Conservation (phyloP, 1,140 invertebrate species). For the Bombus difficillimus region DNA sequence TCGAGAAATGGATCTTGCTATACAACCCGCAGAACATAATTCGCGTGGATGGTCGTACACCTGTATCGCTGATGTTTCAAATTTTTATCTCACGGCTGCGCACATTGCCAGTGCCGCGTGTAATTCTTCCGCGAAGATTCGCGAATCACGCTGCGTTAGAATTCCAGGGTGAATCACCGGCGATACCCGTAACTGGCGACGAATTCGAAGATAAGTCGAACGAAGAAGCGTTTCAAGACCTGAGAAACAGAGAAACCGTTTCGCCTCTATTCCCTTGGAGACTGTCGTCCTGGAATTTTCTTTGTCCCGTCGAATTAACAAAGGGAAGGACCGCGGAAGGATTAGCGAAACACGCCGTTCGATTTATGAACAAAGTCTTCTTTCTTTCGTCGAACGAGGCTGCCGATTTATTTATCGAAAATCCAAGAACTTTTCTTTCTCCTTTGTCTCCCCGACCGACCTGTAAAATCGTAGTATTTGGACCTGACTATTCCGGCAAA, state of each 20-base stretch:
- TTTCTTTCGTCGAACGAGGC: constrained; percentile 82
- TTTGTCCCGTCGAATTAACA: constrained; percentile 85
- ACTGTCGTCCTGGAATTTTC: constrained; percentile 83
- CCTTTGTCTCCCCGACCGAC: constrained; percentile 75
- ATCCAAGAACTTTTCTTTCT: constrained; percentile 84
- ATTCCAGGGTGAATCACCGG: constrained; percentile 32
- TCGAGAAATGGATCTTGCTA: constrained; percentile 81
- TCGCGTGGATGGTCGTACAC: constrained; percentile 83
- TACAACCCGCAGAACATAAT: constrained; percentile 83
- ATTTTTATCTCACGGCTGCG: constrained; percentile 79
- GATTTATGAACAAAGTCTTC: constrained; percentile 85
- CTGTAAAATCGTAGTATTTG: constrained; percentile 80
- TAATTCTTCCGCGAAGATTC: constrained; percentile 76
- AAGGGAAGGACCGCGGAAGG: constrained; percentile 80
- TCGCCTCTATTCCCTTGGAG: constrained; percentile 74
- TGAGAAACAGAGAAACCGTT: constrained; percentile 64
- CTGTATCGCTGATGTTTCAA: constrained; percentile 79
- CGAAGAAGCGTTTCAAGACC: constrained; percentile 72
- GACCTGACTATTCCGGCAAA: constrained; percentile 77
- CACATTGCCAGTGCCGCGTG: constrained; percentile 75
- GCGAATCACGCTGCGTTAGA: neutral
- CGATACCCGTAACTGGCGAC: neutral
- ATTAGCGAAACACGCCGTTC: constrained; percentile 81
- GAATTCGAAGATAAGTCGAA: constrained; percentile 38
- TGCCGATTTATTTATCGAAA: constrained; percentile 82